A percentile compares a stretch with the other conserved stretches of the same genome.
phyloP scores from a whole-genome alignment of 2,113 vertebrate genomes.

The Paramormyrops kingsleyae region DNA sequence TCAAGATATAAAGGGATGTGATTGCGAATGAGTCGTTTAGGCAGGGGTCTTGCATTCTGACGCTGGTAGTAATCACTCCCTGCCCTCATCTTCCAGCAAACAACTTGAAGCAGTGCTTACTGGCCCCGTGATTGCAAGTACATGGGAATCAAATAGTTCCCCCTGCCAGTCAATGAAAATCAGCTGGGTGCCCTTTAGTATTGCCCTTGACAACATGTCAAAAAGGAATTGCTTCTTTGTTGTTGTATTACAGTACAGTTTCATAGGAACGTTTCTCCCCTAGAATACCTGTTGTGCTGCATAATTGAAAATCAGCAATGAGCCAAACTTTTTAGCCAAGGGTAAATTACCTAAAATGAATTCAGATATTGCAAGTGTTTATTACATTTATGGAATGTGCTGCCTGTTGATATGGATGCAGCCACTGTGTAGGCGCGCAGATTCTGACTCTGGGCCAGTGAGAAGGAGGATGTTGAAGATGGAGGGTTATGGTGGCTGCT shows the following conservation, averaged over 20 bases:
- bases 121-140: conserved; percentile 47
- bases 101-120: conserved; percentile 42
- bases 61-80: conserved; percentile 44
- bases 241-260: conserved; percentile 49
- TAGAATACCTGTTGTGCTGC: background rate
- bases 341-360: conserved; percentile 8
- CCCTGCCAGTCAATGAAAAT: conserved; percentile 47
- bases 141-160: conserved; percentile 43
- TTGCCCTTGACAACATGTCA: conserved; percentile 52
- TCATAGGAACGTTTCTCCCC: background rate
- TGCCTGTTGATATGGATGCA: background rate
- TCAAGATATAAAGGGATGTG: conserved; percentile 7
- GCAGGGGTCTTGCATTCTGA: conserved; percentile 35
- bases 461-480: background rate
- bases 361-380: background rate
- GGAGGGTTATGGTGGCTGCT: background rate
- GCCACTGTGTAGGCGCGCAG: background rate
- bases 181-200: conserved; percentile 45
- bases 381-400: conserved; percentile 31
- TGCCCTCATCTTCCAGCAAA: conserved; percentile 50
- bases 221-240: conserved; percentile 54
- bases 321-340: background rate
- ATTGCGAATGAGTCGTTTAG: conserved; percentile 20
- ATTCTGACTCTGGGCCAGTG: background rate
- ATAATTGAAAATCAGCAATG: conserved; percentile 8